Base-by-base conservation (phyloP, 2,888 invertebrate species). In the Drosophila nr. fundita region DNA sequence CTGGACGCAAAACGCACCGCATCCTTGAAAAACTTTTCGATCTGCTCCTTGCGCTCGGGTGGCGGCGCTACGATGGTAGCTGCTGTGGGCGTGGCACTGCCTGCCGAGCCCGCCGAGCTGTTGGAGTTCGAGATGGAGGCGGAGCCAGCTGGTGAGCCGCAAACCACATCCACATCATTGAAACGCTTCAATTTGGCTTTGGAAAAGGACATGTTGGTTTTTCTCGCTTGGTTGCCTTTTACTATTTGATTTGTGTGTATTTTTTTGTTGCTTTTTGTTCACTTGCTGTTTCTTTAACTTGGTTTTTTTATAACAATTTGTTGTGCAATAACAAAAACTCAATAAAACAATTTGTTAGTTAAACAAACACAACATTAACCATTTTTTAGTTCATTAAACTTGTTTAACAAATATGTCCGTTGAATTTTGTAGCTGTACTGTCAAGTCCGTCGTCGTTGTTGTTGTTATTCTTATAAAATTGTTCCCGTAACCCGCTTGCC, bases 141-240 rank as follows among this genome's bases (percentile, higher is more conserved):
- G 30, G 21, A 62, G 70, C 76, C 82, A 24, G 90, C 89, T 29
- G 89, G 91, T 4, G 91, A 91, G 54, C 91, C 91, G 45, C 90
- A 91, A 24, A 80, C 80, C 32, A 90, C 86, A 72, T 92, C 92
- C 73, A 93, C 87, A 71, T 93, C 93, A 54, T 93, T 93, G 70
- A 93, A 93, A 60, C 93, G 91, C 78, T 93, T 93, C 69, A 93
- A 87, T 87, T 93, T 93, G 40, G 93, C 93, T 84, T 93, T 93
- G 34, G 92, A 92, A 65, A 93, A 92, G 38, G 92, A 92, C 92
- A 92, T 93, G 54, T 53, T 48, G 45, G 10, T 48, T 27, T 40
- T 6, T 8, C 18, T 45, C 45, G 18, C 21, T 42, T 79, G 42
- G 18, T 53, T 53, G 15, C 27, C 42, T 67, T 50, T 52, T 29